Evolutionary conservation across 2,888 invertebrate genomes (phyloP).

Genomic region (Cryptus armator): DNA sequence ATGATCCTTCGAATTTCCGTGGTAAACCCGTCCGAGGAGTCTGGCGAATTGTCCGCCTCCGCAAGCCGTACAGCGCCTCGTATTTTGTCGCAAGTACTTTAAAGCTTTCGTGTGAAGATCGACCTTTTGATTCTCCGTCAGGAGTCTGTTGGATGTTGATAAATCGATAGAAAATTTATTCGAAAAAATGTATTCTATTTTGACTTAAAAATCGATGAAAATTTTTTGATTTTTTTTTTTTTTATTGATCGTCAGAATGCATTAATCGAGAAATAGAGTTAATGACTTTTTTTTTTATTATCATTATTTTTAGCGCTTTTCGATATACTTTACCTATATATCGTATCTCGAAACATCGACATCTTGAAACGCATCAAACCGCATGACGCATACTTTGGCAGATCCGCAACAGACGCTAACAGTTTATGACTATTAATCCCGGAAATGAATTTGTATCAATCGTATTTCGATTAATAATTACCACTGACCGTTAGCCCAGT

Average conservation of each 20-base stretch:
- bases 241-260: too few species aligned
- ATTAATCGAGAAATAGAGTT: too few species aligned
- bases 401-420: conserved; percentile 86
- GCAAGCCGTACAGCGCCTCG: conserved; percentile 87
- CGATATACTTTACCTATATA: conserved; percentile 84
- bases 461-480: conserved; percentile 68
- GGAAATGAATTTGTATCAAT: conserved; percentile 19
- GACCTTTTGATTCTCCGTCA: conserved; percentile 88
- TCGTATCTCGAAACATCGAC: conserved; percentile 87
- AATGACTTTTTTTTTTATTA: too few species aligned
- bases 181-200: not conserved
- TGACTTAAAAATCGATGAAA: not conserved
- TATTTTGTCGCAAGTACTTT: conserved; percentile 87
- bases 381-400: conserved; percentile 88
- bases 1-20: conserved; percentile 72
- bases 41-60: conserved; percentile 87
- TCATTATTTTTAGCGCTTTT: too few species aligned
- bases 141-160: conserved; percentile 82
- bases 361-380: conserved; percentile 88
- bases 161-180: not conserved
- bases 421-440: conserved; percentile 55
- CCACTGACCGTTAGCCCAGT: conserved; percentile 82
- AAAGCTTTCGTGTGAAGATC: conserved; percentile 88
- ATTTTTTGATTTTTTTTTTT: not conserved
- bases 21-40: conserved; percentile 84